These are phyloP conservation scores for Tetramorium parvispinum DNA, from an alignment of 1,140 invertebrate genomes.

Conservation along the genomic window DNA sequence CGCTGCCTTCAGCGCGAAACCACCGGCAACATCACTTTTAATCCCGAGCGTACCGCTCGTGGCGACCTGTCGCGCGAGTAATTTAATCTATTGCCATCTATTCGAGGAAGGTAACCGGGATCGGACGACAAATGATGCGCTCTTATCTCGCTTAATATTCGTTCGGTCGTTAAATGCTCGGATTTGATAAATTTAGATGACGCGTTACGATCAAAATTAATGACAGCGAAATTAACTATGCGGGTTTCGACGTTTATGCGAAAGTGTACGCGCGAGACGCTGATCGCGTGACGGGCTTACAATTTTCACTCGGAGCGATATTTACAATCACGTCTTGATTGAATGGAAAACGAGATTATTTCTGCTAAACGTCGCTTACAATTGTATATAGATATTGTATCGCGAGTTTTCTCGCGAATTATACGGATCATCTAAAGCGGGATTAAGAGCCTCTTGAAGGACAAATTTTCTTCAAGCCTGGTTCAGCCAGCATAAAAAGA, in stretches of 20 bases:
- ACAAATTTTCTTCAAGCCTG: conserved; percentile 4
- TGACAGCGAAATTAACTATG: not conserved
- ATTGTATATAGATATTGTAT: not conserved
- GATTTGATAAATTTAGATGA: not conserved
- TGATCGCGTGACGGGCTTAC: not conserved
- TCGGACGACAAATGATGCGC: not conserved
- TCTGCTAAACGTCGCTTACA: not conserved
- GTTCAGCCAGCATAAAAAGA: not conserved
- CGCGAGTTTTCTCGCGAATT: not conserved
- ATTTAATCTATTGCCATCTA: not conserved
- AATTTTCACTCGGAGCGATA: not conserved
- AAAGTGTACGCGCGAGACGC: not conserved
- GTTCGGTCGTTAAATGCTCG: not conserved
- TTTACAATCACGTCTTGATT: not conserved
- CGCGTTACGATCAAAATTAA: not conserved
- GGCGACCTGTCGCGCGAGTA: not conserved
- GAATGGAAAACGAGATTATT: conserved; percentile 15
- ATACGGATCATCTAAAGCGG: not conserved
- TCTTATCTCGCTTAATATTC: not conserved
- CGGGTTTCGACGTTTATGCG: not conserved
- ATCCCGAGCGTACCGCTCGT: not conserved
- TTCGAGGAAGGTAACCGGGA: not conserved
- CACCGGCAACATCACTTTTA: conserved; percentile 36
- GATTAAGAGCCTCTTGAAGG: not conserved
- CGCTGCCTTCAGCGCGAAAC: conserved; percentile 21